Conservation (phyloP, 2,888 invertebrate species). For the Cantharis nigra region DNA sequence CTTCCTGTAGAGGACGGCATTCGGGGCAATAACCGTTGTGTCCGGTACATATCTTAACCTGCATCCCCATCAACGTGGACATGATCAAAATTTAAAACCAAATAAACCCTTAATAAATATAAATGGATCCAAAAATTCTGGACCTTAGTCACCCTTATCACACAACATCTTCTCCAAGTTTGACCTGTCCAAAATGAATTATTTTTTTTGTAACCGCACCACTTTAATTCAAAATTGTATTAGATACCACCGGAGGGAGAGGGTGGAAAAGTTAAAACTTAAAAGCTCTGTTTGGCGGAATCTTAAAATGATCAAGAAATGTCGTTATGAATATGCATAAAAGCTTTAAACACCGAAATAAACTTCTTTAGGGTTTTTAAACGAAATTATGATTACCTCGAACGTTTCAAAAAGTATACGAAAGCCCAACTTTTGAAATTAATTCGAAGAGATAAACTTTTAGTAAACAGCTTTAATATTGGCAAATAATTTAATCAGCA, state of each 20-base stretch:
- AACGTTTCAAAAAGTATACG: neutral
- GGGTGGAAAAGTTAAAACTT: neutral
- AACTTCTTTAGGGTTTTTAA: neutral
- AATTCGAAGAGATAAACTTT: neutral
- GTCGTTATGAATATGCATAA: neutral
- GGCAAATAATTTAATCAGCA: neutral
- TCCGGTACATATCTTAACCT: constrained; percentile 35
- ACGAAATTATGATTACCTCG: neutral
- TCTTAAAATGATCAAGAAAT: neutral
- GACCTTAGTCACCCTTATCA: neutral
- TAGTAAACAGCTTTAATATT: neutral
- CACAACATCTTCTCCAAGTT: neutral
- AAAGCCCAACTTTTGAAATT: neutral
- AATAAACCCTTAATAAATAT: neutral
- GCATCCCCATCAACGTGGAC: constrained; percentile 20
- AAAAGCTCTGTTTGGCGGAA: neutral
- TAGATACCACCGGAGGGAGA: neutral
- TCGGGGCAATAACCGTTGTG: constrained; percentile 38
- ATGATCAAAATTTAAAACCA: neutral
- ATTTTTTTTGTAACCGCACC: neutral
- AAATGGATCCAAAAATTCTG: neutral
- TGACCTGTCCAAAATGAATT: neutral
- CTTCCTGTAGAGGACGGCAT: constrained; percentile 34
- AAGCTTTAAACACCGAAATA: neutral
- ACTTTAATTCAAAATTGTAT: neutral